Base-by-base conservation (phyloP, 2,113 vertebrate genomes). In the Phoenicopterus ruber region DNA sequence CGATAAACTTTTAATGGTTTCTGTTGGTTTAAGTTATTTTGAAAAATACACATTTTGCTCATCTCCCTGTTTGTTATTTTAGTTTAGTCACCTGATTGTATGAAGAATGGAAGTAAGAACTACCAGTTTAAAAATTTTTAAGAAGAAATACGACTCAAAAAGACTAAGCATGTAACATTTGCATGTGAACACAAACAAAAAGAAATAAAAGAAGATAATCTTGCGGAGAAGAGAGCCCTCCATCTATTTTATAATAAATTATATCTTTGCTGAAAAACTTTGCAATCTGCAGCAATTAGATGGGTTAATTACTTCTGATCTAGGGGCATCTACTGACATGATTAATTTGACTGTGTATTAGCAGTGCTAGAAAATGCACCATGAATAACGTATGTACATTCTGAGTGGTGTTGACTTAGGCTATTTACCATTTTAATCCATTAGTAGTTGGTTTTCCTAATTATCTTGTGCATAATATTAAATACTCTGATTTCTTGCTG, bases 381-480 rank as follows among this genome's bases (percentile, higher is more conserved):
- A 4, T 46, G 34, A 94, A 40, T 69, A 76, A 57, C 70, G 17
- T 57, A 29, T 77, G 46, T 55, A n/a, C 32, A 49, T 93, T 86
- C 88, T 90, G 34, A 92, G 38, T 26, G 31, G 5, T 93, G 63
- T 95, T 97, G 93, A 91, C 52, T 96, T 93, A 63, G 42, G 16
- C 66, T 97, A 86, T 90, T 97, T 97, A 94, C 57, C 34, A 36
- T 97, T 91, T 80, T 76, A 92, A 97, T 96, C 55, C 57, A 66
- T 94, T 87, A 78, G 25, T 66, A 78, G 22, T 93, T 97, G 86
- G 50, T 62, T 96, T 93, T 95, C 93, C 61, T 90, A 89, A 97
- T 97, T 93, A 96, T 94, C 67, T 95, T 97, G 61, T 94, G 66
- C 50, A 79, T 38, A 90, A 72, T 96, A 94, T 96, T 96, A 97